These are phyloP conservation scores for Drosophila paramelanica DNA, from an alignment of 2,888 invertebrate species.

Conservation along the genomic window DNA sequence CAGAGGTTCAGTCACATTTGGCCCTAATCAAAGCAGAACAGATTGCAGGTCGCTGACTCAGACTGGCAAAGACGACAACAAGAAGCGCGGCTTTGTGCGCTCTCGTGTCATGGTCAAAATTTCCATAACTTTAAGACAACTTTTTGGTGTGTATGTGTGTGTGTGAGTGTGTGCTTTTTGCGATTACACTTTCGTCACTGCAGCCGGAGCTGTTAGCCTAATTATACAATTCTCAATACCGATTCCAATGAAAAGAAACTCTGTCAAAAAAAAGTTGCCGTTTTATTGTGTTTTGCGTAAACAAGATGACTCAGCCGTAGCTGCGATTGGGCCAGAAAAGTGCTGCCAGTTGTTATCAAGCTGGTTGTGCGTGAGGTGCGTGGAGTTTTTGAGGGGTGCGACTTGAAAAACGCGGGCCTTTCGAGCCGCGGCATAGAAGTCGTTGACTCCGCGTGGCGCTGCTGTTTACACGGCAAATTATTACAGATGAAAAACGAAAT, in stretches of 20 bases:
- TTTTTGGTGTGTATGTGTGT: conserved; percentile 18
- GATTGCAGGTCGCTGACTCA: conserved; percentile 59
- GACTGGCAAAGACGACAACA: conserved; percentile 25
- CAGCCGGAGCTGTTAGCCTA: conserved; percentile 70
- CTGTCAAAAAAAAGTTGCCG: conserved; percentile 34
- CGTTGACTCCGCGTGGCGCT: conserved; percentile 61
- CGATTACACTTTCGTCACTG: conserved; percentile 75
- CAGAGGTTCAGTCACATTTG: conserved; percentile 71
- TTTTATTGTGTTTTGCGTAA: conserved; percentile 56
- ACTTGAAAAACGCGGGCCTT: conserved; percentile 8
- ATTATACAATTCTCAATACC: conserved; percentile 69
- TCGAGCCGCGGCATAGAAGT: conserved; percentile 57
- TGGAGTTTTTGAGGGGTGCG: not conserved
- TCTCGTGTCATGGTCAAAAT: conserved; percentile 72
- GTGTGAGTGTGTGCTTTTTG: conserved; percentile 30
- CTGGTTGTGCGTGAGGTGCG: conserved; percentile 3
- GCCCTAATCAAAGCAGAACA: conserved; percentile 73
- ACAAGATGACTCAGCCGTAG: conserved; percentile 54
- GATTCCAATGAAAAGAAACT: conserved; percentile 78
- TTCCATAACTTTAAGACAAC: conserved; percentile 63
- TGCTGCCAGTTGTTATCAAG: conserved; percentile 34
- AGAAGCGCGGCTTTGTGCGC: conserved; percentile 42
- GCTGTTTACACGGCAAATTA: conserved; percentile 76
- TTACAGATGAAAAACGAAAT: conserved; percentile 75
- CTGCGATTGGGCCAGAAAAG: conserved; percentile 28